Base-by-base conservation (phyloP, 2,888 invertebrate species). In the Zygothrica quintamaculata region DNA sequence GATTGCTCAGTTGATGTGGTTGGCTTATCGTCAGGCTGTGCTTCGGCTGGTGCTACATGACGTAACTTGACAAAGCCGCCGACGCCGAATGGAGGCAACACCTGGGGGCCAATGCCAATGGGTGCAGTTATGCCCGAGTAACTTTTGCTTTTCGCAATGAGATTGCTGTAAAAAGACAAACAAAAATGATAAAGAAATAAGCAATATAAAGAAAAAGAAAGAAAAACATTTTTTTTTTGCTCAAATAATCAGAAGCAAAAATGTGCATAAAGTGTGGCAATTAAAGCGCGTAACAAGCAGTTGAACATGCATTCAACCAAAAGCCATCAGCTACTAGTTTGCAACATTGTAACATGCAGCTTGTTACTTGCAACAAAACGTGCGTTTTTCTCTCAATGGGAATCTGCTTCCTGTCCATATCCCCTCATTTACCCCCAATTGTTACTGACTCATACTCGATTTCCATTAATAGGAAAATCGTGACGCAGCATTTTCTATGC, bases 111-210 rank as follows among this genome's bases (percentile, higher is more conserved):
- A 79, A 89, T 77, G 58, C 81, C 84, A 71, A 77, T 71, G 64
- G 78, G 66, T 25, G 52, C 66, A 18, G 81, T 43, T 67, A 82
- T 75, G 62, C 87, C 82, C 74, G 91, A 90, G 76, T 90, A 88
- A 87, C 91, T 91, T 84, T 91, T 91, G 81, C 91, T 91, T 88
- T 91, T 91, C 46, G 90, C 88, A 74, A 91, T 88, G 70, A 87
- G 86, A 77, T 81, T 90, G 66, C 90, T 89, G 87, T 46, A 85
- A 84, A 2, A 22, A 67, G 25, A 55, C 22, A 48, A 59, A 52
- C 11, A 36, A 16, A 60, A 33, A 47, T n/a, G 47, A 37, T 26
- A 44, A 37, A 25, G 11, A 44, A 43, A 53, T 40, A 26, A 36
- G 31, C 31, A 12, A 59, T 70, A 70, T 5, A 22, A 22, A 22